Conservation (phyloP, 2,113 vertebrate genomes). For the Tachuris rubrigastra region DNA sequence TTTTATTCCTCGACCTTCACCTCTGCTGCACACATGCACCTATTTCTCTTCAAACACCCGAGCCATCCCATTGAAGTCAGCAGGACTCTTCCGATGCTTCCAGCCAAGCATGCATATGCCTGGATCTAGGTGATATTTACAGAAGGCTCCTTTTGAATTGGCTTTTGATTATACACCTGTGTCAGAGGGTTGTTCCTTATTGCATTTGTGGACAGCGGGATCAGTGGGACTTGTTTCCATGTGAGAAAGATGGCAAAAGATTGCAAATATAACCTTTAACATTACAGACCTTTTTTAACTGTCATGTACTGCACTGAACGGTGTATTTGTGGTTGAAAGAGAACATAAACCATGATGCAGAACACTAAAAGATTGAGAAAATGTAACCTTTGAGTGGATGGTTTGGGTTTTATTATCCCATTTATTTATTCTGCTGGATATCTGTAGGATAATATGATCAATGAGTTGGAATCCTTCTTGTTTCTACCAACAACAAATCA, state of each 20-base stretch:
- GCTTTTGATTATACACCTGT: slow-evolving; percentile 45
- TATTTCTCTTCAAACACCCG: background rate
- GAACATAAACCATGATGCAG: slow-evolving; percentile 4
- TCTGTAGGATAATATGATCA: slow-evolving; percentile 57
- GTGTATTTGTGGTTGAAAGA: background rate
- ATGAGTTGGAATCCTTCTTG: slow-evolving; percentile 51
- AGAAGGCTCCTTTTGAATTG: slow-evolving; percentile 39
- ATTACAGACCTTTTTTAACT: slow-evolving; percentile 5
- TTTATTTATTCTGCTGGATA: slow-evolving; percentile 46
- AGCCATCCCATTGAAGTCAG: slow-evolving; percentile 4
- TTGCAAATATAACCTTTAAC: slow-evolving; percentile 45
- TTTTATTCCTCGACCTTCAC: background rate
- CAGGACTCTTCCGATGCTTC: background rate
- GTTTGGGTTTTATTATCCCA: slow-evolving; percentile 14
- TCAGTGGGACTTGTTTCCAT: background rate
- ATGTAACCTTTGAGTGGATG: background rate
- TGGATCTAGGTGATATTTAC: slow-evolving; percentile 42
- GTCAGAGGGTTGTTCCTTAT: background rate
- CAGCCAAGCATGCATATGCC: slow-evolving; percentile 10
- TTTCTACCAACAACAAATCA: slow-evolving; percentile 73
- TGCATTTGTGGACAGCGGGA: background rate
- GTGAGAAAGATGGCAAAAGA: slow-evolving; percentile 26
- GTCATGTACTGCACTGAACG: background rate
- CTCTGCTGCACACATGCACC: background rate
- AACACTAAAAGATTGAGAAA: background rate